A percentile compares a stretch with the other conserved stretches of the same genome.
Conservation (phyloP, 2,888 invertebrate genomes). For the Drosophila gaucha region DNA sequence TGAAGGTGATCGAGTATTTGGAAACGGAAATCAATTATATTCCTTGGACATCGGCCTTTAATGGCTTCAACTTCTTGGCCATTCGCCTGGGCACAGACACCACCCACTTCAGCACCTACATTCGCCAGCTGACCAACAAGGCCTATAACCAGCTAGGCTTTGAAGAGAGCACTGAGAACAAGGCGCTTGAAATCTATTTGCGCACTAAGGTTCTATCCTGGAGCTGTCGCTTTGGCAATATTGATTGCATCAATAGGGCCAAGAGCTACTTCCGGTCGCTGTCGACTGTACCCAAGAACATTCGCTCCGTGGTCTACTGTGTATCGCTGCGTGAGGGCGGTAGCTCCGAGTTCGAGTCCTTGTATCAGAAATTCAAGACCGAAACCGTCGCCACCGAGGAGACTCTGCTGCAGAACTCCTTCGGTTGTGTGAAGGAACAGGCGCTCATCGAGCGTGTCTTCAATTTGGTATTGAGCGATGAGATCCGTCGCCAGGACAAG, state of each 20-base stretch:
- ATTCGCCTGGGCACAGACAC: conserved; percentile 77
- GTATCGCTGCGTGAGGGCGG: conserved; percentile 89
- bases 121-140: conserved; percentile 85
- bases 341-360: conserved; percentile 87
- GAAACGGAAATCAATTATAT: conserved; percentile 88
- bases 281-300: conserved; percentile 86
- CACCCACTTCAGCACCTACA: conserved; percentile 80
- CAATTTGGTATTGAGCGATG: conserved; percentile 85
- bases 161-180: conserved; percentile 83
- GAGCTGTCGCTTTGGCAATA: conserved; percentile 88
- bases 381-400: conserved; percentile 89
- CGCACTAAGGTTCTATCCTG: conserved; percentile 87
- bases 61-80: conserved; percentile 83
- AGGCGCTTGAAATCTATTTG: conserved; percentile 87
- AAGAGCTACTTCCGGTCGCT: conserved; percentile 82
- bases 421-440: conserved; percentile 88
- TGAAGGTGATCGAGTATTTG: conserved; percentile 89
- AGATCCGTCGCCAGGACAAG: conserved; percentile 83
- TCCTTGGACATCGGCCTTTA: conserved; percentile 91
- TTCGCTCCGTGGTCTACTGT: conserved; percentile 91
- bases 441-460: conserved; percentile 86
- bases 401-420: conserved; percentile 87
- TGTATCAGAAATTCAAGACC: conserved; percentile 87
- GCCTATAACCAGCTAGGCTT: conserved; percentile 86
- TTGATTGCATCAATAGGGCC: conserved; percentile 86